These are phyloP conservation scores for Enhydra lutris DNA, from an alignment of 2,113 vertebrate genomes.

Conservation along the genomic window DNA sequence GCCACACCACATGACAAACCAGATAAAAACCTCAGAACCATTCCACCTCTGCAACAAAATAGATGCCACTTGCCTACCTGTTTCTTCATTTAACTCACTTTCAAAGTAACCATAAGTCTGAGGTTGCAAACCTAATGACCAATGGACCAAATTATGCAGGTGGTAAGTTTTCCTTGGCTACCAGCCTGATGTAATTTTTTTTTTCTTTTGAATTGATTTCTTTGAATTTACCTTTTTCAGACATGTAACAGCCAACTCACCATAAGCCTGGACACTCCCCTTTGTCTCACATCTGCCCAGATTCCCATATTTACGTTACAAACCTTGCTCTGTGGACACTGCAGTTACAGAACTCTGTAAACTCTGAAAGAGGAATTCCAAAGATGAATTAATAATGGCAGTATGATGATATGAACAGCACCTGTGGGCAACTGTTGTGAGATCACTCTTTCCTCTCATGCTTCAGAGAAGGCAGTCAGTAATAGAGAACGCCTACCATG, in stretches of 20 bases:
- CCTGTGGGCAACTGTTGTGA: neutral
- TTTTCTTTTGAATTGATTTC: neutral
- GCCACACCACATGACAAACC: neutral
- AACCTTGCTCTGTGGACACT: neutral
- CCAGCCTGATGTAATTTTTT: neutral
- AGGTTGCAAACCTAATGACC: neutral
- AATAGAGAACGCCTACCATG: neutral
- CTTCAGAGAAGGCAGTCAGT: neutral
- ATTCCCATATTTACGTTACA: neutral
- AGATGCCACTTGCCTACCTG: too few relatives aligned
- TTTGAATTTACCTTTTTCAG: neutral
- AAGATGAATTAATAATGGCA: neutral
- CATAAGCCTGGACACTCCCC: neutral
- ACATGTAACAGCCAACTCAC: neutral
- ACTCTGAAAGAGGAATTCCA: neutral
- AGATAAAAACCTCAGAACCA: neutral
- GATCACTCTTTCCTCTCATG: neutral
- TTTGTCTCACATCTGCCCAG: neutral
- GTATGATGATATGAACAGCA: neutral
- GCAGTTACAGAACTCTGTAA: neutral
- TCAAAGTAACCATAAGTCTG: neutral
- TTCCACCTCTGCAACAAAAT: neutral
- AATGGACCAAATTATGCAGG: neutral
- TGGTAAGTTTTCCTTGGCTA: neutral
- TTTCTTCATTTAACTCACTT: neutral